These are phyloP conservation scores for Platysternon megacephalum DNA, from an alignment of 2,113 vertebrate species.

Conservation along the genomic window DNA sequence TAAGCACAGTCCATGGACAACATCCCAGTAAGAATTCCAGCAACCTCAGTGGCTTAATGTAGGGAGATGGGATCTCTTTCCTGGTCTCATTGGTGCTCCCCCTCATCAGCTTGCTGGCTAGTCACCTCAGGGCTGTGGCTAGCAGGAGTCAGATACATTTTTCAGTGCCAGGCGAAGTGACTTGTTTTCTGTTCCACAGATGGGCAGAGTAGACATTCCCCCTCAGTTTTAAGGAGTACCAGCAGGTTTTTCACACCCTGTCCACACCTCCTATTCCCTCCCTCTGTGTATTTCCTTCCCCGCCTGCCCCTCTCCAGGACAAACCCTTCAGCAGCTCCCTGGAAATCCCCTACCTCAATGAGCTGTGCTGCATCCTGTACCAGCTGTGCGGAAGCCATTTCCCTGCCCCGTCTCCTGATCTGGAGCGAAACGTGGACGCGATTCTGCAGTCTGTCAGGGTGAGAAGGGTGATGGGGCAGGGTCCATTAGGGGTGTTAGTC, in stretches of 20 bases:
- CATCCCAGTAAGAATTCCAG: too few species aligned
- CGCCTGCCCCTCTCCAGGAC: too few species aligned
- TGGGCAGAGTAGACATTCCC: background rate
- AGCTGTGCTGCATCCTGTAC: background rate
- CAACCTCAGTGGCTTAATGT: too few species aligned
- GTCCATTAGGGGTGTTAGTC: background rate
- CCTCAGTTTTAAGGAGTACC: background rate
- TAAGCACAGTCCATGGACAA: too few species aligned
- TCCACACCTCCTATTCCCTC: background rate
- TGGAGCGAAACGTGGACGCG: background rate
- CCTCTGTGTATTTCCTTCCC: background rate
- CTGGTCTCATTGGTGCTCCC: too few species aligned
- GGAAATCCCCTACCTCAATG: background rate
- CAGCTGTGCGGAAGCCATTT: background rate
- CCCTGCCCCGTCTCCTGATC: background rate
- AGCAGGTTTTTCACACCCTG: background rate
- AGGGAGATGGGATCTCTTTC: too few species aligned
- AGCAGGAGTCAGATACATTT: too few species aligned
- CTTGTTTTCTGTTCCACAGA: too few species aligned
- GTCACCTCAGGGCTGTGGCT: too few species aligned
- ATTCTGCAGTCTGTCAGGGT: background rate
- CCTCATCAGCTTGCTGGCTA: too few species aligned
- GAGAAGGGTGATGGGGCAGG: background rate
- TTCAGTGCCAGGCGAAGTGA: too few species aligned
- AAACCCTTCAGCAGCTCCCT: background rate